Base-by-base conservation (phyloP, 2,888 invertebrate genomes). In the Galerucella calmariensis region DNA sequence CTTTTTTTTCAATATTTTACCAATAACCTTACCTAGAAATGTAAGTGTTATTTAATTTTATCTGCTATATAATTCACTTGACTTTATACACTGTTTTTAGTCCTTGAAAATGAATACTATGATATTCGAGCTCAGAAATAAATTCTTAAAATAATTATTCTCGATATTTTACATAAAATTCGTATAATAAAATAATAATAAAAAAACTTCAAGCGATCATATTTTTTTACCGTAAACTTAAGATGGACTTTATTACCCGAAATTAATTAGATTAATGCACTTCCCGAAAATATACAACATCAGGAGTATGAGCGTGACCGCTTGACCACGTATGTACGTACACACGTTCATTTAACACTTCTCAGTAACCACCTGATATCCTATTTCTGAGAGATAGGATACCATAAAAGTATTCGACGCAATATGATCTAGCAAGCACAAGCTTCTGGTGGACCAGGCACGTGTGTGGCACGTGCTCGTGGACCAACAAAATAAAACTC, bases 381-480 rank as follows among this genome's bases (percentile, higher is more conserved):
- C 70, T 75, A 77, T 77, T 74, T 77, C 67, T 69, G 59, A 77
- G 74, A 67, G 56, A 69, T 58, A 74, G 72, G 78, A 78, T 78
- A 72, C 76, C 78, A 72, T 51, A 74, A 74, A 76, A 75, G 66
- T 70, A 68, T 72, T 53, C 72, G 65, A 41, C 70, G 76, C 67
- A 79, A 79, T 77, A 78, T 75, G 79, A 81, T 78, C 78, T 66
- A 70, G 69, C 63, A 61, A 67, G 71, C 75, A 16, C 14, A 63
- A 63, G 53, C 14, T 74, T 72, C 72, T 75, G 75, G 61, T 75
- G 75, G 75, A 73, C 75, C 76, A 73, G 78, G 74, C 83, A 84
- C 83, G 84, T 84, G 84, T 80, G 77, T 67, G 77, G 78, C 83
- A 84, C 83, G 83, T 84, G 83, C 80, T 78, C 75, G 76, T 77